phyloP scores from a whole-genome alignment of 2,888 invertebrate species.

The Acleris emargana region DNA sequence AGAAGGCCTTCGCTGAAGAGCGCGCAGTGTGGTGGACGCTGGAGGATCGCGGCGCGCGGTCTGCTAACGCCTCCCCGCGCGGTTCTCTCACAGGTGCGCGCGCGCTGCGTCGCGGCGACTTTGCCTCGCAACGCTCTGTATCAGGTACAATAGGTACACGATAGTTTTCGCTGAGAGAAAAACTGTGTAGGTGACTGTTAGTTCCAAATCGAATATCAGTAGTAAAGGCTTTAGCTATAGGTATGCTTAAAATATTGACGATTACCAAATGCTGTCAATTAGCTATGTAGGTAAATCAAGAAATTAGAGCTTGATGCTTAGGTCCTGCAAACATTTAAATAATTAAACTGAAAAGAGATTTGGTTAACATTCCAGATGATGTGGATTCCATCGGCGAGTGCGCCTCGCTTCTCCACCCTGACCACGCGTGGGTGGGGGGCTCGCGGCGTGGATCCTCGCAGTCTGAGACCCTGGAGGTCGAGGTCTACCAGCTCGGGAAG shows the following conservation, averaged over 20 bases:
- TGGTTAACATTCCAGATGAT: constrained; percentile 77
- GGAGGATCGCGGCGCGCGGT: constrained; percentile 91
- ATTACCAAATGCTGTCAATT: background rate
- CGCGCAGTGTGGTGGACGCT: constrained; percentile 95
- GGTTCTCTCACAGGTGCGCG: constrained; percentile 89
- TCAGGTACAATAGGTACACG: constrained; percentile 76
- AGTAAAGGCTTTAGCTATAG: background rate
- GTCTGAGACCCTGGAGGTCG: constrained; percentile 93
- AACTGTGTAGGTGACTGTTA: constrained; percentile 14
- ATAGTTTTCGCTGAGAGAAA: constrained; percentile 26
- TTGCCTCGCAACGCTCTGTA: constrained; percentile 89
- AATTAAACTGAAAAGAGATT: constrained; percentile 13
- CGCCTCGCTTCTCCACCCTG: constrained; percentile 91
- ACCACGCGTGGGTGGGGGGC: constrained; percentile 91
- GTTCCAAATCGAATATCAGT: background rate
- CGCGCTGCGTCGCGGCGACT: constrained; percentile 87
- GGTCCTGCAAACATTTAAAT: background rate
- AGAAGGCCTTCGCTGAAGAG: constrained; percentile 93
- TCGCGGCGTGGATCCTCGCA: constrained; percentile 95
- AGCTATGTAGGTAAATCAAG: background rate
- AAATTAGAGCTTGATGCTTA: constrained; percentile 9
- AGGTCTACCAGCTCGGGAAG: constrained; percentile 92
- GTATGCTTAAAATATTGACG: background rate
- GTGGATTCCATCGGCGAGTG: constrained; percentile 90
- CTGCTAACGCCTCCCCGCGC: constrained; percentile 91